Evolutionary conservation across 2,113 vertebrate genomes (phyloP).

Genomic region (Epinephelus lanceolatus): DNA sequence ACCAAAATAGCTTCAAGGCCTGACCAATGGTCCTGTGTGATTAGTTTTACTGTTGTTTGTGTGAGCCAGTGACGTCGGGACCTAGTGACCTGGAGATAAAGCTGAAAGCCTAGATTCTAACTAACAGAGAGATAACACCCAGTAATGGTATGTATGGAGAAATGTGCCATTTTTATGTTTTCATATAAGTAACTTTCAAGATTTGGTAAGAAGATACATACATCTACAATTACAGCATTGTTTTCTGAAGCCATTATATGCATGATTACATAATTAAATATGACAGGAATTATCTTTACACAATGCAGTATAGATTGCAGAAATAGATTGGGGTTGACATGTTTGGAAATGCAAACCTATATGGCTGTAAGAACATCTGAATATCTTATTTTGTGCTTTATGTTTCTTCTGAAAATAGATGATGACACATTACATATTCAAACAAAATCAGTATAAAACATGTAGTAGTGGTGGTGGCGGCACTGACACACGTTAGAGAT

Average conservation of each 20-base stretch:
- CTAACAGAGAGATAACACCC: neutral
- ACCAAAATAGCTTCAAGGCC: slow-evolving; percentile 20
- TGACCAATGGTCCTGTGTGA: slow-evolving; percentile 24
- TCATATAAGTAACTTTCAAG: neutral
- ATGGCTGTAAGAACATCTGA: neutral
- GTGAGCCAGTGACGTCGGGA: slow-evolving; percentile 1
- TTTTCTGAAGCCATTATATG: neutral
- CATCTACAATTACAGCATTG: neutral
- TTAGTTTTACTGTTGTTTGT: slow-evolving; percentile 48
- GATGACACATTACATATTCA: neutral
- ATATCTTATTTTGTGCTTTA: neutral
- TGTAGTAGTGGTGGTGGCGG: neutral
- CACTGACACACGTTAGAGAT: neutral
- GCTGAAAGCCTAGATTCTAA: neutral
- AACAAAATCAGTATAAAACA: neutral
- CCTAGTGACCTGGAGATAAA: slow-evolving; percentile 18
- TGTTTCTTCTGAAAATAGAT: neutral
- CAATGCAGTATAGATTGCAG: neutral
- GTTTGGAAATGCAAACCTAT: neutral
- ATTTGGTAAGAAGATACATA: neutral
- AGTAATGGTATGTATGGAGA: neutral
- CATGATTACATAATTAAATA: neutral
- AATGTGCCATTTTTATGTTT: neutral
- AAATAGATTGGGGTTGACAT: neutral
- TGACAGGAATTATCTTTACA: neutral